These are phyloP conservation scores for Mallotus villosus DNA, from an alignment of 2,797 vertebrate genomes.

Conservation along the genomic window DNA sequence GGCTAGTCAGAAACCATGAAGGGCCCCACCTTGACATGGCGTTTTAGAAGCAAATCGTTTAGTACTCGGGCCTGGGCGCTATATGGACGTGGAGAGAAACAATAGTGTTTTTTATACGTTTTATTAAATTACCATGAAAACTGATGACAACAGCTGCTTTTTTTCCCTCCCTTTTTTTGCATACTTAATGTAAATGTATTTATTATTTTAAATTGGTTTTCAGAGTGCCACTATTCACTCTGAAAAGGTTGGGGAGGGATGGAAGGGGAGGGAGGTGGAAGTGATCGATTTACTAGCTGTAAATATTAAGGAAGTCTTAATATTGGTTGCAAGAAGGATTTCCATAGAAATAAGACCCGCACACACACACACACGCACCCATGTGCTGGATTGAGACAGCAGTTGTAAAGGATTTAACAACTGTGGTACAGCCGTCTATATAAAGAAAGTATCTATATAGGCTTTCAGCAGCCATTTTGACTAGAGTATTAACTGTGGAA, in stretches of 20 bases:
- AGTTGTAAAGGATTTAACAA: neutral
- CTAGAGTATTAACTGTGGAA: neutral
- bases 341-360: neutral
- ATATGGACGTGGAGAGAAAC: constrained; percentile 14
- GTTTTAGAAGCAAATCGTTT: too few species aligned
- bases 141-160: constrained; percentile 10
- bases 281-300: constrained; percentile 6
- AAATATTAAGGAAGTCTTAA: constrained; percentile 4
- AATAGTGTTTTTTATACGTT: constrained; percentile 24
- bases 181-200: constrained; percentile 32
- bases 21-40: too few species aligned
- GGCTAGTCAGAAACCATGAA: neutral
- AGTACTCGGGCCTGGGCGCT: constrained; percentile 12
- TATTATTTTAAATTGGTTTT: constrained; percentile 25
- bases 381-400: neutral
- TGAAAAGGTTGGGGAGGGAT: constrained; percentile 7
- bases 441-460: neutral
- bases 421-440: neutral
- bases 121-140: constrained; percentile 32
- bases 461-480: neutral
- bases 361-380: neutral
- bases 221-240: constrained; percentile 13
- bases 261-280: constrained; percentile 2
- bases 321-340: neutral
- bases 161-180: constrained; percentile 8